Evolutionary conservation across 2,797 vertebrate genomes (phyloP).

Genomic region (Sebastes nivosus): DNA sequence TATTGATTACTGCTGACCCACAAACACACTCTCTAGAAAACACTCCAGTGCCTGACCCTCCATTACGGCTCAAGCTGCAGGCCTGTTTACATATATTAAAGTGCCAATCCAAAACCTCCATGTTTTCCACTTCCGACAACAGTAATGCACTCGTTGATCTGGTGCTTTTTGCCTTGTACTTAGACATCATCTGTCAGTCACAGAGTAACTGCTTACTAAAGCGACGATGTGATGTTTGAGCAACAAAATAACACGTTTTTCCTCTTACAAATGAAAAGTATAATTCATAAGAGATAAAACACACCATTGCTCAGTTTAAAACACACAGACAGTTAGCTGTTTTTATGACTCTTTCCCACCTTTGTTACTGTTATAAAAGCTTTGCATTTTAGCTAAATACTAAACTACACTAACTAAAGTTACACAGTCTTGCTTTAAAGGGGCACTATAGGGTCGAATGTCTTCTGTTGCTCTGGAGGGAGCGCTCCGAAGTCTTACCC

Average conservation of each 20-base stretch:
- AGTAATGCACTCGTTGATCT: not conserved
- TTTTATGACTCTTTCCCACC: too few species aligned
- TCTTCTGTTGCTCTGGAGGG: not conserved
- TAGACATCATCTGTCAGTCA: not conserved
- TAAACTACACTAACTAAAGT: not conserved
- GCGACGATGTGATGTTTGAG: too few species aligned
- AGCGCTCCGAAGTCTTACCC: not conserved
- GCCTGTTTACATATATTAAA: slow-evolving; percentile 12
- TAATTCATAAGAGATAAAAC: not conserved
- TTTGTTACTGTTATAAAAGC: not conserved
- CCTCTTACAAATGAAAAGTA: not conserved
- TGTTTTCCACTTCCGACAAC: slow-evolving; percentile 5
- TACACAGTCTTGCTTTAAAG: not conserved
- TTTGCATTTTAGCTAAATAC: not conserved
- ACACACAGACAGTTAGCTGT: too few species aligned
- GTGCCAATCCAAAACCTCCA: slow-evolving; percentile 18
- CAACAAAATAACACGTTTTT: not conserved
- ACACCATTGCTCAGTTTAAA: not conserved
- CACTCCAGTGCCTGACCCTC: slow-evolving; percentile 38
- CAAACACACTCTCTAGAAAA: slow-evolving; percentile 60
- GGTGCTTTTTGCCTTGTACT: not conserved
- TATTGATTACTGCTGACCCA: slow-evolving; percentile 77
- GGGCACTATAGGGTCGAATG: not conserved
- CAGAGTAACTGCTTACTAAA: not conserved
- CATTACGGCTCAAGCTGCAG: slow-evolving; percentile 32